A percentile compares a stretch with the other conserved stretches of the same genome.
These are phyloP conservation scores for Trichopria drosophilae DNA, from an alignment of 2,888 invertebrate genomes.

Conservation along the genomic window DNA sequence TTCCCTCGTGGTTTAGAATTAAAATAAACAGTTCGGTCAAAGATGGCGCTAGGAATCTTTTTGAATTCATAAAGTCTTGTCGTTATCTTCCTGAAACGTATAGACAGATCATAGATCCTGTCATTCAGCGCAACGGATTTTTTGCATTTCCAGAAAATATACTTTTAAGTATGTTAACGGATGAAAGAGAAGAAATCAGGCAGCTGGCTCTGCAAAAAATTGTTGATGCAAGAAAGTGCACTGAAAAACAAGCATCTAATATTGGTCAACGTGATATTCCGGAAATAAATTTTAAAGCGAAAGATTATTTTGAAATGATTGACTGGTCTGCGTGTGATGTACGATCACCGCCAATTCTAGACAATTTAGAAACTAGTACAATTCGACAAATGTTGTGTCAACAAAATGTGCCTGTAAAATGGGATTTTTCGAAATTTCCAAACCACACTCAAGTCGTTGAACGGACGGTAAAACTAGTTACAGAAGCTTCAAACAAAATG, in stretches of 20 bases:
- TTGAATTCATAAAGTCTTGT: constrained; percentile 7
- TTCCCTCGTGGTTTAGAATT: constrained; percentile 20
- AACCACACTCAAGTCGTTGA: constrained; percentile 17
- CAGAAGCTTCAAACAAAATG: constrained; percentile 10
- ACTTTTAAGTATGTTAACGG: constrained; percentile 8
- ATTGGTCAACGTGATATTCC: constrained; percentile 1
- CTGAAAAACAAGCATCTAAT: not conserved
- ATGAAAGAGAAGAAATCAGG: constrained; percentile 15
- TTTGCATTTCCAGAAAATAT: constrained; percentile 5
- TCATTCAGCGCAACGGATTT: constrained; percentile 5
- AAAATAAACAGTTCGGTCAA: constrained; percentile 13
- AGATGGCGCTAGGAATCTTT: constrained; percentile 5
- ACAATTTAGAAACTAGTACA: too few species aligned
- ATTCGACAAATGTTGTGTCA: too few species aligned
- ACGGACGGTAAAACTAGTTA: constrained; percentile 15
- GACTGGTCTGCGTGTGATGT: not conserved
- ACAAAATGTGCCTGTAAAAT: too few species aligned
- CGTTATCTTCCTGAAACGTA: constrained; percentile 2
- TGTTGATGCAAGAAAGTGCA: not conserved
- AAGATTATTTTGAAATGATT: constrained; percentile 3
- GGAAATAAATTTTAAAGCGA: not conserved
- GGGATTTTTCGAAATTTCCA: constrained; percentile 11
- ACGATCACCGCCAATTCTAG: too few species aligned
- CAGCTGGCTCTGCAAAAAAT: constrained; percentile 11
- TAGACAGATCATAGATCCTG: constrained; percentile 26